Conservation (phyloP, 2,888 invertebrate species). For the Branchipolynoe longqiensis region DNA sequence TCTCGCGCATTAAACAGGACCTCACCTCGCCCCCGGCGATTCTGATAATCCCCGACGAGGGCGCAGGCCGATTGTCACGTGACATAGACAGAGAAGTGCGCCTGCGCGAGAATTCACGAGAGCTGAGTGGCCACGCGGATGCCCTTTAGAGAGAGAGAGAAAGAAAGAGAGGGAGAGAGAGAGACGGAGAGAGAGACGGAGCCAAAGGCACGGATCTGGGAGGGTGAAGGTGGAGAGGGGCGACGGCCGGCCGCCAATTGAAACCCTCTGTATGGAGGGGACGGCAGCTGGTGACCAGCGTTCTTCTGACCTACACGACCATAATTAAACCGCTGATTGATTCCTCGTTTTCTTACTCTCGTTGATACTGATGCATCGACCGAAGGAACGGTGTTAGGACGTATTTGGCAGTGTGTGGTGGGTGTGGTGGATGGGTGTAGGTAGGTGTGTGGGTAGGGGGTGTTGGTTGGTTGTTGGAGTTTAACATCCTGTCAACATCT, state of each 20-base stretch:
- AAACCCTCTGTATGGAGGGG: not conserved
- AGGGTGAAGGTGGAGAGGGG: not conserved
- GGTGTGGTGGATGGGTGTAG: too few species aligned
- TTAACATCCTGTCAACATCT: too few species aligned
- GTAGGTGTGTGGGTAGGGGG: too few species aligned
- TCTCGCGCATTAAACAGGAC: constrained; percentile 3
- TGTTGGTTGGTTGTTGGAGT: too few species aligned
- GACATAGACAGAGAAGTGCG: constrained; percentile 34
- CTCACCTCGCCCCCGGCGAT: not conserved
- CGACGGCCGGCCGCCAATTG: constrained; percentile 8
- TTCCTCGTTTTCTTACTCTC: not conserved
- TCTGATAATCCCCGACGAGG: constrained; percentile 7
- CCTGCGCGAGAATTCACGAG: not conserved
- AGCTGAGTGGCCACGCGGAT: constrained; percentile 24
- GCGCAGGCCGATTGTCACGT: constrained; percentile 22
- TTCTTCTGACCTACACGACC: not conserved
- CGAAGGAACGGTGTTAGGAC: too few species aligned
- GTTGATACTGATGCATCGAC: not conserved
- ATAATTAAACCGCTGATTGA: constrained; percentile 23
- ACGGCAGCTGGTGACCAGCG: not conserved
- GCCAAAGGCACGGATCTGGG: not conserved
- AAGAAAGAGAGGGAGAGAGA: too few species aligned
- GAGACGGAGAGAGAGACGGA: too few species aligned
- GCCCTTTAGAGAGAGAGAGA: too few species aligned
- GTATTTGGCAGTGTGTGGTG: too few species aligned